Evolutionary conservation across 35 echinoderm and acorn worm genomes (phyloP).

Genomic region (Anneissia japonica): DNA sequence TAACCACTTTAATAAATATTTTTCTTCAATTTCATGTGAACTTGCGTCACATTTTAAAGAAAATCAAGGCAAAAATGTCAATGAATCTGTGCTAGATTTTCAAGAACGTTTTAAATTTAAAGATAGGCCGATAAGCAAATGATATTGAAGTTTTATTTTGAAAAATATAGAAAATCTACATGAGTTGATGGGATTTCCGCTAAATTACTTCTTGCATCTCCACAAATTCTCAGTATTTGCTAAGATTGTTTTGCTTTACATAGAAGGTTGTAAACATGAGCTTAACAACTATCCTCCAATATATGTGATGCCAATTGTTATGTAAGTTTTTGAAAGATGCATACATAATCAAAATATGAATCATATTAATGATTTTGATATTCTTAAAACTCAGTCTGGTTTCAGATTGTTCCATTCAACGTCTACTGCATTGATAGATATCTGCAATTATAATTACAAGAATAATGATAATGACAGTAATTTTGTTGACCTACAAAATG

Average conservation of each 20-base stretch:
- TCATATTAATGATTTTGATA: conserved; percentile 8
- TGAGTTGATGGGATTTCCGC: conserved; percentile 19
- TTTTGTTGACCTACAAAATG: conserved; percentile 41
- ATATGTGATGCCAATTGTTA: conserved; percentile 29
- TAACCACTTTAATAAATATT: background rate
- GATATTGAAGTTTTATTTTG: background rate
- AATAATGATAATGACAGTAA: conserved; percentile 13
- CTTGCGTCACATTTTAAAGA: background rate
- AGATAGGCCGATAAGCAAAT: background rate
- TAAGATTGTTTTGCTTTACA: conserved; percentile 24
- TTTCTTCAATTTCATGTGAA: background rate
- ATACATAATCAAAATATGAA: conserved; percentile 25
- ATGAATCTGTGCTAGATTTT: background rate
- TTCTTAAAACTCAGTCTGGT: conserved; percentile 25
- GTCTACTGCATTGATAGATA: conserved; percentile 17
- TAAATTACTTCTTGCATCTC: conserved; percentile 20
- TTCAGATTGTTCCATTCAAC: conserved; percentile 25
- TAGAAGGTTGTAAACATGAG: conserved; percentile 15
- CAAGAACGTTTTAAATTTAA: background rate
- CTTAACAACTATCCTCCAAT: conserved; percentile 25
- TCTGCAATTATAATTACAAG: conserved; percentile 23
- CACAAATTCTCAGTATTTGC: conserved; percentile 6
- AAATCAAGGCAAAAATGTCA: background rate
- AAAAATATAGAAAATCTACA: conserved; percentile 11
- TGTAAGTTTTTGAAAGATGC: conserved; percentile 41